Percentiles rank a stretch among this genome's conserved stretches.
Conservation (phyloP, 2,113 vertebrate species). For the Rallus limicola region DNA sequence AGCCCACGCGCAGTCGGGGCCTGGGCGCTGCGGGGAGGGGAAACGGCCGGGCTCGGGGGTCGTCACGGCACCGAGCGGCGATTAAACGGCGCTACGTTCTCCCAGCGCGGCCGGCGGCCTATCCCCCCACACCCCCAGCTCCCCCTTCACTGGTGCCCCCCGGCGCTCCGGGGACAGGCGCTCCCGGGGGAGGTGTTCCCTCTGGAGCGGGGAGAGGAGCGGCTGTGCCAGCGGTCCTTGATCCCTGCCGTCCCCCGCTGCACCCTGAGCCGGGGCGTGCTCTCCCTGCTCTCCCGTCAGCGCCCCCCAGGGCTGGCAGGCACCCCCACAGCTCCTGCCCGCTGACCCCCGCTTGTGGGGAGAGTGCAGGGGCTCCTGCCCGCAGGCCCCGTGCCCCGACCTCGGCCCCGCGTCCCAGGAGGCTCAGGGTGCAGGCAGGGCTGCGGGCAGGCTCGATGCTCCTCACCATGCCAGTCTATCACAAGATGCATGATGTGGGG, state of each 20-base stretch:
- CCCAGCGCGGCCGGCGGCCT: background rate
- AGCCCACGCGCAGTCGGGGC: too few relatives aligned
- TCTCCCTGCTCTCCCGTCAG: background rate
- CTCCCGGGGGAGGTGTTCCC: background rate
- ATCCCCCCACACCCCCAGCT: too few relatives aligned
- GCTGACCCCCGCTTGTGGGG: background rate
- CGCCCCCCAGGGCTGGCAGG: accelerated
- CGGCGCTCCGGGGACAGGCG: background rate
- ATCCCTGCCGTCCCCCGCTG: background rate
- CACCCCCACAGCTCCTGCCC: accelerated
- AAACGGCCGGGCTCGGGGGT: too few relatives aligned
- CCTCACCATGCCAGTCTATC: accelerated
- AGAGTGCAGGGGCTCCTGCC: background rate
- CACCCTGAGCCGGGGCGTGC: background rate
- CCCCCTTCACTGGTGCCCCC: too few relatives aligned
- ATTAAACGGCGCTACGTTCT: too few relatives aligned
- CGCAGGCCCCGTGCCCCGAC: background rate
- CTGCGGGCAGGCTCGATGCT: background rate
- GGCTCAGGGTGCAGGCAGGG: accelerated
- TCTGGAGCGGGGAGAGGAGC: background rate
- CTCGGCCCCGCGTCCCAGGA: accelerated
- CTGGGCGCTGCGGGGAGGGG: too few relatives aligned
- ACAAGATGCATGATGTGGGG: accelerated
- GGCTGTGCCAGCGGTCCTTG: too few relatives aligned
- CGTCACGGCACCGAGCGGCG: too few relatives aligned